phyloP scores from a whole-genome alignment of 2,888 invertebrate species.

The Luperina nickerlii region DNA sequence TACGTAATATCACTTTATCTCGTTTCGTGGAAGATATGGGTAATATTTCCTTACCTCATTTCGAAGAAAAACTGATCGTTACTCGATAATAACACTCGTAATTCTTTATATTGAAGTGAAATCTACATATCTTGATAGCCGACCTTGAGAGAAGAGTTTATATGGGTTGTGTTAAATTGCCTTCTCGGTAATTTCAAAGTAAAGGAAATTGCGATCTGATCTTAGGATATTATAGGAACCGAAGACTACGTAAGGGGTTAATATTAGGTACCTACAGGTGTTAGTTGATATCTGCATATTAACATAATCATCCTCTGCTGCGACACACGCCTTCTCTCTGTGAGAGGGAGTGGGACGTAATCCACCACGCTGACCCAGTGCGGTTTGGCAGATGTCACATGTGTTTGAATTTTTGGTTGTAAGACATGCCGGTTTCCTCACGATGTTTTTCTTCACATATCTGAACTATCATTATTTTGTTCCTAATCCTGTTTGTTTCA shows the following conservation, averaged over 20 bases:
- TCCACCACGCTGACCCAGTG: neutral
- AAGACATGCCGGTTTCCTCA: neutral
- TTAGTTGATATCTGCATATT: neutral
- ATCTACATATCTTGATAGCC: neutral
- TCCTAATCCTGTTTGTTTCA: neutral
- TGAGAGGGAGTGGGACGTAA: neutral
- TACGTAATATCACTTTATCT: neutral
- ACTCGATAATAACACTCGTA: neutral
- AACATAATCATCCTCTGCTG: neutral
- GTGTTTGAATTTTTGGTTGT: neutral
- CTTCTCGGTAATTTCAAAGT: neutral
- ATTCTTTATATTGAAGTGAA: neutral
- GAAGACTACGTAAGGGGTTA: neutral
- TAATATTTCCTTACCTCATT: neutral
- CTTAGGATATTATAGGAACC: neutral
- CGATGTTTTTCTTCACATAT: neutral
- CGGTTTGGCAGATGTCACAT: neutral
- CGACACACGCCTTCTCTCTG: neutral
- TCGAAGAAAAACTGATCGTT: neutral
- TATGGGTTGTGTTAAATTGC: neutral
- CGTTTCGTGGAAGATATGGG: neutral
- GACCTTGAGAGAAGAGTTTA: too few relatives aligned
- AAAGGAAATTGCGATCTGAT: neutral
- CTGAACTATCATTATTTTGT: neutral
- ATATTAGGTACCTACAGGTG: neutral